Evolutionary conservation across 2,797 vertebrate species (phyloP), one percentile per base, ranked within the genome.

Genomic region (Xenops minutus): DNA sequence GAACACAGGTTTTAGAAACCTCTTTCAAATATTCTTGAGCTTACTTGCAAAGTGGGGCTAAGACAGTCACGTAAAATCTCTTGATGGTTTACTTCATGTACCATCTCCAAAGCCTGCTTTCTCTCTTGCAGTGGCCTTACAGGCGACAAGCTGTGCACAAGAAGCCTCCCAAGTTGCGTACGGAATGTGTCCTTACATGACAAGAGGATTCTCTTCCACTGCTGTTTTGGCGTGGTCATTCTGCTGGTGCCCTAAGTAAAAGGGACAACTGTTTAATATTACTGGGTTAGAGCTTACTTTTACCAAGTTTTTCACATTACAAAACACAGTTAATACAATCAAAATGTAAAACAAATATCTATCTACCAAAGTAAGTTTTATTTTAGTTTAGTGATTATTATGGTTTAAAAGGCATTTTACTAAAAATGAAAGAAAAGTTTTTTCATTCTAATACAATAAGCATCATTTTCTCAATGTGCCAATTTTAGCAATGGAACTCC

Each of bases 1-100:
- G 9, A 67, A 56, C 41, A 9, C 7, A 46, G 12, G 4, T 46
- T 44, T 71, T 55, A 72, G n/a, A 73, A 75, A 37, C 12, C 56
- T 77, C 59, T 69, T 30, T 81, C 63, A 80, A 94, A 87, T 27
- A 41, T 46, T 68, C 34, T 63, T 17, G 36, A 67, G 59, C 98
- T 98, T 97, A 99, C 99, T 98, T 99, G 99, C 49, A 99, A 97
- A 87, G 98, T 98, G 9, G 98, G 98, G 84, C 98, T 99, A 69
- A 99, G 99, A 84, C 98, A 99, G 91, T 99, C 99, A 82, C 98
- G 98, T 29, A 99, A 97, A 96, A 99, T 99, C 80, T 99, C 99
- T 36, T 98, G 97, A 94, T 99, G 97, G 94, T 97, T 99, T 72
- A 98, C 97, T 95, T 99, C 99, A 32, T 90, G 97, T 66, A 99